A percentile compares a stretch with the other conserved stretches of the same genome.
phyloP scores from a whole-genome alignment of 2,797 vertebrate genomes.

The Danionella dracula region DNA sequence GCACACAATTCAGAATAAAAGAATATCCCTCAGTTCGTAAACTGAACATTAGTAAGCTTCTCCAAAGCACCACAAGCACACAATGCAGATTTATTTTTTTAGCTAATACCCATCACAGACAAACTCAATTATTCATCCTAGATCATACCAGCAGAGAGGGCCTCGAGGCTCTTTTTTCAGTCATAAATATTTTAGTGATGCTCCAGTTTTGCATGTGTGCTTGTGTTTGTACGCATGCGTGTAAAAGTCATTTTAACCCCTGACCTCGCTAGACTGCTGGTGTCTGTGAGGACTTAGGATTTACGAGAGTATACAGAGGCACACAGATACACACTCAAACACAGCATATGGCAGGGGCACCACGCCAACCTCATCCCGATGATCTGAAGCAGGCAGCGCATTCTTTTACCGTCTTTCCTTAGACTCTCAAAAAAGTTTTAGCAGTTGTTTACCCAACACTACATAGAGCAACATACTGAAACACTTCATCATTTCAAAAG shows the following conservation, averaged over 20 bases:
- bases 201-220: neutral
- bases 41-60: neutral
- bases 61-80: conserved; percentile 1
- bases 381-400: conserved; percentile 4
- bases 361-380: conserved; percentile 6
- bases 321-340: conserved; percentile 12
- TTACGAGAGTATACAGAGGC: conserved; percentile 15
- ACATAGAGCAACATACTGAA: no score
- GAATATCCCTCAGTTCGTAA: neutral
- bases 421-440: neutral
- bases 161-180: conserved; percentile 10
- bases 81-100: neutral
- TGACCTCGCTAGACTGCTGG: conserved; percentile 36
- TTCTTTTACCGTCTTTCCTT: conserved; percentile 20
- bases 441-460: neutral
- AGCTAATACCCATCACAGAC: neutral
- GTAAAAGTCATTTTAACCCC: conserved; percentile 25
- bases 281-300: conserved; percentile 26
- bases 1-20: neutral
- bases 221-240: conserved; percentile 13
- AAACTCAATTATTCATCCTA: neutral
- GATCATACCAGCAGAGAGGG: conserved; percentile 2
- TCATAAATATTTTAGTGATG: neutral
- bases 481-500: no score
- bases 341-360: conserved; percentile 31